Conservation (phyloP, 2,113 vertebrate species). For the Osmerus eperlanus region DNA sequence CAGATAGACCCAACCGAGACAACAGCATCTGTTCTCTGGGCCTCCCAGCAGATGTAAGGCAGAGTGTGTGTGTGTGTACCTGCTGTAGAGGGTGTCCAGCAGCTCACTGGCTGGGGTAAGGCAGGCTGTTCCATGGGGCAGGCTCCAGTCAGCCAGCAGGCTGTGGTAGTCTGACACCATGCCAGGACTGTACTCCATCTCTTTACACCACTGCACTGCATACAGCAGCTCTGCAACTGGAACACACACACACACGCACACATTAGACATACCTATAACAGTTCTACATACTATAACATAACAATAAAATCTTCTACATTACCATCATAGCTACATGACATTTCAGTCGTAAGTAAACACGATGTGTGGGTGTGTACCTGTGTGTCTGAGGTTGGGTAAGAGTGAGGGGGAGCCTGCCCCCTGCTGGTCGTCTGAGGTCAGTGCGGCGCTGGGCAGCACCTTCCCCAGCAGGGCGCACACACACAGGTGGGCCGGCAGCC, state of each 20-base stretch:
- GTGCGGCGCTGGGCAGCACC: constrained; percentile 66
- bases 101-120: constrained; percentile 60
- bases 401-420: constrained; percentile 20
- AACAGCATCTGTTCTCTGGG: not conserved
- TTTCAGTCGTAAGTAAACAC: not conserved
- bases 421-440: constrained; percentile 48
- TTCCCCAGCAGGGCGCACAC: constrained; percentile 80
- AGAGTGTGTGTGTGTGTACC: constrained; percentile 63
- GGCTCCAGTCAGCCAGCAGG: constrained; percentile 75
- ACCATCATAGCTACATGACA: not conserved
- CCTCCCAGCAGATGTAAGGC: not conserved
- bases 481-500: constrained; percentile 84
- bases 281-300: not conserved
- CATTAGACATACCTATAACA: too few relatives aligned
- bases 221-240: constrained; percentile 88
- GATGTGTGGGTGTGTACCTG: constrained; percentile 46
- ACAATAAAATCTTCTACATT: not conserved
- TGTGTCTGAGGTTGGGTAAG: constrained; percentile 42
- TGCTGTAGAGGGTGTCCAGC: constrained; percentile 78
- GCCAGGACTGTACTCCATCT: constrained; percentile 72
- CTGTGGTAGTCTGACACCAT: constrained; percentile 73
- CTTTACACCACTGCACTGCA: constrained; percentile 90
- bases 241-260: constrained; percentile 21
- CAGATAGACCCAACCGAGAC: too few relatives aligned
- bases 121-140: constrained; percentile 67